Base-by-base conservation (phyloP, 2,113 vertebrate species). In the Cinclus mexicanus region DNA sequence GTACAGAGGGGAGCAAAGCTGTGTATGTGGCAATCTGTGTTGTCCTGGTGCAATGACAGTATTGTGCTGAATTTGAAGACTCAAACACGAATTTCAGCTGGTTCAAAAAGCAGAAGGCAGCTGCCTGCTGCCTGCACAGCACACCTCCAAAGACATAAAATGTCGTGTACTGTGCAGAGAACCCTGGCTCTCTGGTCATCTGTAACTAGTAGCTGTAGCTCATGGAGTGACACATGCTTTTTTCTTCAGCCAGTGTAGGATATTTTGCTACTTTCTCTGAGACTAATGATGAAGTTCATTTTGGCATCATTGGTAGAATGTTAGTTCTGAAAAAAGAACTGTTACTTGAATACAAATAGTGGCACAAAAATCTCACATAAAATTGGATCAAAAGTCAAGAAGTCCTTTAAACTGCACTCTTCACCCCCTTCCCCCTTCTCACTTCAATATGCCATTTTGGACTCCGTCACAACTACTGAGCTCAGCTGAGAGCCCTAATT, bases 91-190 rank as follows among this genome's bases (percentile, higher is more conserved):
- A 44, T 60, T 87, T 89, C 53, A 80, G 9, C 23, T 74, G 39
- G 39, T 61, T 83, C 60, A 79, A 78, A 68, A 33, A 11, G 18
- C 56, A 68, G 87, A 55, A 52, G 42, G 21, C 21, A 85, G 18
- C 60, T 89, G 19, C 11, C 56, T 50, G 28, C 33, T 67, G 24
- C 78, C 59, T 59, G 46, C 29, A 75, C 47, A 76, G 57, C 15
- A 0, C 14, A 9, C 9, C 29, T 78, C 22, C 49, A 21, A 26
- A 25, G 20, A 33, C 1, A 2, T 9, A 53, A 29, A 67, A 69
- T 0, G 0, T 9, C 8, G 13, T 5, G 23, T 20, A 18, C 9
- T 2, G 1, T 2, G 0, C 52, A 56, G 53, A 41, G 28, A 3
- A 1, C 24, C 4, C 21, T 16, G 72, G 33, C 26, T 83, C 52